Base-by-base conservation (phyloP, 92 coral and sea anemone species). In the Zoanthus sociatus region DNA sequence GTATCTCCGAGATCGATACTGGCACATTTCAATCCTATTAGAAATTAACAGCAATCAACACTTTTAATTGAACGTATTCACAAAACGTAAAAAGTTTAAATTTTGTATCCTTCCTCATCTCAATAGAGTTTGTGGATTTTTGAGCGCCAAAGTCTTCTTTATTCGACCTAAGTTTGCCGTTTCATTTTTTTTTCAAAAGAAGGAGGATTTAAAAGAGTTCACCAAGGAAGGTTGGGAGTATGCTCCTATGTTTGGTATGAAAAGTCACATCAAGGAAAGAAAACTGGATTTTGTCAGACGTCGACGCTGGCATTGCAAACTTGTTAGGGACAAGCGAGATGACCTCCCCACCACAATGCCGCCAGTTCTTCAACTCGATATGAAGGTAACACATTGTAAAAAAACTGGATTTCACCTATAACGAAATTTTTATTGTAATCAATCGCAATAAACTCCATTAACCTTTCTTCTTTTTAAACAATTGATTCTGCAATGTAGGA, bases 141-240 rank as follows among this genome's bases (percentile, higher is more conserved):
- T 4, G 42, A 37, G 42, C 42, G 3, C 42, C 42, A 63, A 63
- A 13, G 69, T 16, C 9, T 13, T 63, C 8, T 20, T 13, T 63
- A 10, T 63, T 16, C 4, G 31, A 20, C n/a, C 18, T 63, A 63
- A 63, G 0, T 6, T 63, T 16, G 7, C 4, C 0, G 16, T 5
- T 63, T 63, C 14, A 31, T 2, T 9, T 5, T 77, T 18, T 11
- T 32, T 51, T 4, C 21, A 7, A 54, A 45, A 81, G 85, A 44
- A 95, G 93, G 94, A 91, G 33, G 94, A 96, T 56, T 83, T 94
- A 83, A 91, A 92, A 82, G 93, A 95, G 72, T 86, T 97, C 17
- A 90, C 93, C 5, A 92, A 89, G 30, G 98, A 97, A 66, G 99
- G 99, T 9, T 97, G 99, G 99, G 99, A 95, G 37, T 97, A 95